phyloP scores from a whole-genome alignment of 2,113 vertebrate genomes.

The Lichenostomus cassidix region DNA sequence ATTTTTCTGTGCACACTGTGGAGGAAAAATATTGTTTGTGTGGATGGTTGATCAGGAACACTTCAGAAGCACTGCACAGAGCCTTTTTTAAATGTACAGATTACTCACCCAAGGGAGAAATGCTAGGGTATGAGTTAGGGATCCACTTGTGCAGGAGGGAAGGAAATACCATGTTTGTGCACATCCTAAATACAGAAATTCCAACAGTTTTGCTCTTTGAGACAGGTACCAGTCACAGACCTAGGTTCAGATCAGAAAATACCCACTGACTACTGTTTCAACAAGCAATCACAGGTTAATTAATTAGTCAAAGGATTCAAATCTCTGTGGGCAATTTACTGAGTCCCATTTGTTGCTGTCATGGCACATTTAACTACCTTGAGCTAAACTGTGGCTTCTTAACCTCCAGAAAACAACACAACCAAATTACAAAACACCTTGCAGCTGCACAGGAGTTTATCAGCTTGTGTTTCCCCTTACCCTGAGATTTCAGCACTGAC shows the following conservation, averaged over 20 bases:
- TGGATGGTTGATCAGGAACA: not conserved
- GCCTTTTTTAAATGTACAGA: not conserved
- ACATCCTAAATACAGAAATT: not conserved
- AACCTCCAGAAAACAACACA: not conserved
- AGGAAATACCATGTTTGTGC: not conserved
- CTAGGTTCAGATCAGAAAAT: not conserved
- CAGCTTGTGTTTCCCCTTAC: not conserved
- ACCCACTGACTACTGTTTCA: not conserved
- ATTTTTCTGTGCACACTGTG: not conserved
- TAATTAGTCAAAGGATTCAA: not conserved
- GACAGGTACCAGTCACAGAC: not conserved
- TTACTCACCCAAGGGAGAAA: not conserved
- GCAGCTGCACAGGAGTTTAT: not conserved
- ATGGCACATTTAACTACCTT: not conserved
- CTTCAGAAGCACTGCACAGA: not conserved
- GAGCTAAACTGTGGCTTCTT: not conserved
- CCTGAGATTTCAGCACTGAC: rapidly evolving
- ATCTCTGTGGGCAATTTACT: not conserved
- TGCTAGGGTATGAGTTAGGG: not conserved
- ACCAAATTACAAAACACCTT: not conserved
- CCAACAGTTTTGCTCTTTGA: not conserved
- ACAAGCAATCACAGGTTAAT: not conserved
- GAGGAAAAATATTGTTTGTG: not conserved
- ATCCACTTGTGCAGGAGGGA: not conserved
- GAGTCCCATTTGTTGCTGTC: not conserved